These are phyloP conservation scores for Sinocyclocheilus rhinocerous DNA, from an alignment of 2,113 vertebrate genomes.

Conservation along the genomic window DNA sequence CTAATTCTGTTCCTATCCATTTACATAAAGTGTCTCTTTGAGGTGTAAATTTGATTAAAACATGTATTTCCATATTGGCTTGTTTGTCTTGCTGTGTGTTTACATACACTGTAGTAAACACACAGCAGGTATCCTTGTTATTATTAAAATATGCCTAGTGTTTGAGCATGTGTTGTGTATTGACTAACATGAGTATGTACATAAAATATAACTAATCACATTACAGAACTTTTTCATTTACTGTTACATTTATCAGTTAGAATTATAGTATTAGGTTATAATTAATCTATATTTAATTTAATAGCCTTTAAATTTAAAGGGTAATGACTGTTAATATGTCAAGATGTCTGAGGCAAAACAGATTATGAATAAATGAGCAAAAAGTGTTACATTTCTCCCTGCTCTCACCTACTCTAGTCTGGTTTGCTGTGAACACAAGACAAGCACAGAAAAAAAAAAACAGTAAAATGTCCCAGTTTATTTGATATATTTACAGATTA, in stretches of 20 bases:
- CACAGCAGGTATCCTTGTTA: neutral
- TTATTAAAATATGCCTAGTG: neutral
- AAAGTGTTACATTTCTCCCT: neutral
- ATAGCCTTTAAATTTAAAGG: neutral
- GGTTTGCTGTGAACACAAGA: neutral
- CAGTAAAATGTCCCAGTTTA: neutral
- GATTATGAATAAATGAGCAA: neutral
- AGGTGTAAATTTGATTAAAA: neutral
- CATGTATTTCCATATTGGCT: neutral
- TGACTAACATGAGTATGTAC: neutral
- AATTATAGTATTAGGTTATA: neutral
- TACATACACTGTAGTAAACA: neutral
- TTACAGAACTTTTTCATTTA: neutral
- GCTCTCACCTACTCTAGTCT: neutral
- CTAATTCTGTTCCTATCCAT: neutral
- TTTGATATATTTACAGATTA: neutral
- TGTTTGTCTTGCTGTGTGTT: neutral
- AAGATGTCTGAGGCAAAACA: neutral
- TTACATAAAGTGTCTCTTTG: neutral
- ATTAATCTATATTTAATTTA: neutral
- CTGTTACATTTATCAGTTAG: constrained; percentile 4
- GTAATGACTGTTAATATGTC: neutral
- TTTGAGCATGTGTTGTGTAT: neutral
- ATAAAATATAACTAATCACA: neutral
- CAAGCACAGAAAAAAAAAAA: neutral